Evolutionary conservation across 2,888 invertebrate genomes (phyloP), one percentile per base, ranked within the genome.

Genomic region (Andricus quercusramuli): DNA sequence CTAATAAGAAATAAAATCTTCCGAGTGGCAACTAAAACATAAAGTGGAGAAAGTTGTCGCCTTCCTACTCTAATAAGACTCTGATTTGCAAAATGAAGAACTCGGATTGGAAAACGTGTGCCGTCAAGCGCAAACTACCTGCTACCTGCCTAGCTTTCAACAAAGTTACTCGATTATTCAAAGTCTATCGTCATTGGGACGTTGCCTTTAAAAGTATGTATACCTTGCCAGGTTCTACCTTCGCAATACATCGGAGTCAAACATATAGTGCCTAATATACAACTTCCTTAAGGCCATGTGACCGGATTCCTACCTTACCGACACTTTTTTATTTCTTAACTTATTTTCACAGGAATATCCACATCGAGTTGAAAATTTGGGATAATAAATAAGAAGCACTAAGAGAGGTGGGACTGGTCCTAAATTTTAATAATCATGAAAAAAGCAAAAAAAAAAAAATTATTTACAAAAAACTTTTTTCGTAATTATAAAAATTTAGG

Each of bases 221-320:
- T 32, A 32, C 2, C 3, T 32, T 32, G 32, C 6, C 32, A 3
- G 3, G 32, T 32, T 2, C 59, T 59, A 59, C 9, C 22, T n/a
- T 59, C 22, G 20, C 6, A 59, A 59, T 59, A 59, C 1, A 22
- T 6, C 2, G 6, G 9, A 11, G 41, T 41, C 1, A 41, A 32
- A 32, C 2, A 32, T 44, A 70, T 51, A 29, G 9, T 51, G 47
- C 51, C 51, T 56, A n/a, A 32, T 47, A 56, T 37, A 56, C 56
- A 74, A 51, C 51, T 56, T 74, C 56, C n/a, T 74, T 13, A 20
- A 56, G 32, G n/a, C n/a, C n/a, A n/a, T n/a, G n/a, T n/a, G n/a
- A n/a, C n/a, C n/a, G n/a, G n/a, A n/a, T n/a, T n/a, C n/a, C n/a
- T n/a, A n/a, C n/a, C n/a, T n/a, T n/a, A n/a, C n/a, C n/a, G n/a